These are phyloP conservation scores for Amaurobius ferox DNA, from an alignment of 2,888 invertebrate species.

Conservation along the genomic window DNA sequence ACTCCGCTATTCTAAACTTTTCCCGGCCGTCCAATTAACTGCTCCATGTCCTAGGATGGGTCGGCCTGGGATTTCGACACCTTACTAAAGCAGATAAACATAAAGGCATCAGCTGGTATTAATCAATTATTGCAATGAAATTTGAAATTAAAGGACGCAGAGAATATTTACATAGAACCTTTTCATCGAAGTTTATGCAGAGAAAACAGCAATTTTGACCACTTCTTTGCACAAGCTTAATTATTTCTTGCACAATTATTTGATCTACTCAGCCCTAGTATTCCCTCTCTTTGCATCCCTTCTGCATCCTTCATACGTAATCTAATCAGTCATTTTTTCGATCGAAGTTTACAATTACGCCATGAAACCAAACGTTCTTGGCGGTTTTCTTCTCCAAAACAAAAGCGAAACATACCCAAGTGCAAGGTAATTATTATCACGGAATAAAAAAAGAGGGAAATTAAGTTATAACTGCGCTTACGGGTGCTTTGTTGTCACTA, in stretches of 20 bases:
- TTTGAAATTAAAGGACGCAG: too few relatives aligned
- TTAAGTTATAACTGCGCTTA: slow-evolving; percentile 68
- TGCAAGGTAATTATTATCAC: slow-evolving; percentile 58
- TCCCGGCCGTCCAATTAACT: too few relatives aligned
- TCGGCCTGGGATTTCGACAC: too few relatives aligned
- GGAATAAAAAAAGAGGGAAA: slow-evolving; percentile 45
- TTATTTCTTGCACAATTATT: slow-evolving; percentile 47
- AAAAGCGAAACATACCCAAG: slow-evolving; percentile 42
- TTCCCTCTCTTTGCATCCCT: neutral
- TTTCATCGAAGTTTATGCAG: neutral
- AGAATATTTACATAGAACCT: neutral
- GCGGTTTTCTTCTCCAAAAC: slow-evolving; percentile 36
- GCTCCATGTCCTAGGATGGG: too few relatives aligned
- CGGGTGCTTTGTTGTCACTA: slow-evolving; percentile 54
- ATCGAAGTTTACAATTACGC: slow-evolving; percentile 47
- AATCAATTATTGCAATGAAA: too few relatives aligned
- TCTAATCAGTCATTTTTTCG: slow-evolving; percentile 39
- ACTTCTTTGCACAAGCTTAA: slow-evolving; percentile 17
- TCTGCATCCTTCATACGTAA: slow-evolving; percentile 37
- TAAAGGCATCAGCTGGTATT: too few relatives aligned
- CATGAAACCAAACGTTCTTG: slow-evolving; percentile 42
- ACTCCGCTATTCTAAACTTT: too few relatives aligned
- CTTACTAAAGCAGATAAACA: too few relatives aligned
- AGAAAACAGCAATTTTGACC: neutral
- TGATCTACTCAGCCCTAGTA: slow-evolving; percentile 14